Evolutionary conservation across 1,140 invertebrate genomes (phyloP).

Genomic region (Atta colombica): DNA sequence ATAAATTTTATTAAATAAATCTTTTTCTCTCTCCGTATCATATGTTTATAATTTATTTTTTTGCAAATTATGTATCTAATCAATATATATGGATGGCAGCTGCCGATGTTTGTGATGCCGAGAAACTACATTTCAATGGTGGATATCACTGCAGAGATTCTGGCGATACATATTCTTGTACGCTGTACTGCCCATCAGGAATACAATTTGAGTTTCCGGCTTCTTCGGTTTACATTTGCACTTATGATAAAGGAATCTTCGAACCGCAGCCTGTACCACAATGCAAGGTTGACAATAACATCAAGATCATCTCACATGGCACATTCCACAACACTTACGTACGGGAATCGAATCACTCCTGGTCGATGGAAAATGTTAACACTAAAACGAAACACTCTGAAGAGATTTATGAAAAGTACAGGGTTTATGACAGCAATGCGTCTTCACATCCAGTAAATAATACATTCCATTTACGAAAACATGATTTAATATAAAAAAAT

Average conservation of each 20-base stretch:
- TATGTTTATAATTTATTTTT: slow-evolving; percentile 15
- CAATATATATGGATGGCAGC: slow-evolving; percentile 83
- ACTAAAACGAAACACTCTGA: slow-evolving; percentile 8
- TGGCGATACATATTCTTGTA: slow-evolving; percentile 88
- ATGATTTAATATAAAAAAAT: not conserved
- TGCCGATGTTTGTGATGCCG: slow-evolving; percentile 87
- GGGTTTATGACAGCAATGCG: not conserved
- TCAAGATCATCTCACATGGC: slow-evolving; percentile 79
- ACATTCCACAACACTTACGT: slow-evolving; percentile 69
- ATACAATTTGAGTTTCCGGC: slow-evolving; percentile 88
- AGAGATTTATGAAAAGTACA: not conserved
- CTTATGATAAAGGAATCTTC: slow-evolving; percentile 90
- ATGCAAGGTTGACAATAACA: slow-evolving; percentile 89
- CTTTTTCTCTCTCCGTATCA: not conserved
- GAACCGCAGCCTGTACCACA: slow-evolving; percentile 91
- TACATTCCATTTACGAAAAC: not conserved
- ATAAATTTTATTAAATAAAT: slow-evolving; percentile 31
- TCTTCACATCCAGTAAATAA: slow-evolving; percentile 44
- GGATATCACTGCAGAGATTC: slow-evolving; percentile 90
- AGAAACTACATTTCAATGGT: slow-evolving; percentile 91
- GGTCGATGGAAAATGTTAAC: slow-evolving; percentile 63
- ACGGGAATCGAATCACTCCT: slow-evolving; percentile 73
- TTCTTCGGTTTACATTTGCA: slow-evolving; percentile 90
- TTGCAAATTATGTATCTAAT: not conserved
- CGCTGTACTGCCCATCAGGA: slow-evolving; percentile 89